Evolutionary conservation across 2,113 vertebrate genomes (phyloP).

Genomic region (Ophthalmolycus amberensis): DNA sequence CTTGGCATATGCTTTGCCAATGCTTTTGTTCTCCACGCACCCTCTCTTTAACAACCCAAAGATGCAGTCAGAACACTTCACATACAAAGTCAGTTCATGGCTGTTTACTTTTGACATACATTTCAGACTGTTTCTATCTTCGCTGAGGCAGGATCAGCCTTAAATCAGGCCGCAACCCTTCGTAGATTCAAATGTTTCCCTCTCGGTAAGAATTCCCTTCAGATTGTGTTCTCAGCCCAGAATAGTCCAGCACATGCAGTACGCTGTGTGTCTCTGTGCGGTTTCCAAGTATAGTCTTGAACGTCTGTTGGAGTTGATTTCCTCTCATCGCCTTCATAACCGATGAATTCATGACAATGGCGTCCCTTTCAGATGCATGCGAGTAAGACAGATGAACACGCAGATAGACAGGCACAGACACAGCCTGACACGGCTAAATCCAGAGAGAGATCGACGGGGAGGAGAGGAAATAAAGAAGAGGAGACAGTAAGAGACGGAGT

Average conservation of each 20-base stretch:
- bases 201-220: slow-evolving; percentile 39
- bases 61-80: neutral
- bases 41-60: neutral
- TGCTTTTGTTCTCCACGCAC: neutral
- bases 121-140: slow-evolving; percentile 11
- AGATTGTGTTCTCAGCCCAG: slow-evolving; percentile 25
- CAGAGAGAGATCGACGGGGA: slow-evolving; percentile 58
- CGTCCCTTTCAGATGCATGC: slow-evolving; percentile 49
- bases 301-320: slow-evolving; percentile 37
- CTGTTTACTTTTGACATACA: neutral
- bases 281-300: slow-evolving; percentile 44
- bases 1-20: neutral
- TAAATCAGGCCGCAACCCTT: slow-evolving; percentile 1
- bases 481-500: slow-evolving; percentile 61
- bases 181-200: neutral
- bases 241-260: slow-evolving; percentile 44
- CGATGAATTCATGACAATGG: slow-evolving; percentile 46
- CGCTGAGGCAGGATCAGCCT: neutral
- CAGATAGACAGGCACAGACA: slow-evolving; percentile 68
- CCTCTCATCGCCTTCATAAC: slow-evolving; percentile 63
- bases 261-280: slow-evolving; percentile 18
- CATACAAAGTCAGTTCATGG: neutral
- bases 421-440: slow-evolving; percentile 65
- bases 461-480: slow-evolving; percentile 56
- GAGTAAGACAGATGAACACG: slow-evolving; percentile 63